These are phyloP conservation scores for Drosophila yakuba DNA, from an alignment of 1,140 invertebrate genomes.

Conservation along the genomic window DNA sequence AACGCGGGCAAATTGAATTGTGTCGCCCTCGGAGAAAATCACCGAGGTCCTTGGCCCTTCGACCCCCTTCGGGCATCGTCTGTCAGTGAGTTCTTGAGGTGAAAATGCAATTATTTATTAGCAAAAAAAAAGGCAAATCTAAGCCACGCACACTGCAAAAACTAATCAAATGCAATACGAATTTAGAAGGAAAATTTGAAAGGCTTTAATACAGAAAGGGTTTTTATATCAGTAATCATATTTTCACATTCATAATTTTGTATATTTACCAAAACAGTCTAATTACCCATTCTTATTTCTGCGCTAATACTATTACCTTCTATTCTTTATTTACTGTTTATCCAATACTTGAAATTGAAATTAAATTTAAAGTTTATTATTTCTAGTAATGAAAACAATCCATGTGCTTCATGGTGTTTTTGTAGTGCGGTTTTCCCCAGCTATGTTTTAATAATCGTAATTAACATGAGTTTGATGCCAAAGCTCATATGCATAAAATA, in stretches of 20 bases:
- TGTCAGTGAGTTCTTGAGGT: constrained; percentile 79
- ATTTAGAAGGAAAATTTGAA: not conserved
- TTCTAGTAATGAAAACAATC: too few relatives aligned
- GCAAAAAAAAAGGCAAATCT: constrained; percentile 50
- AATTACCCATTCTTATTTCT: too few relatives aligned
- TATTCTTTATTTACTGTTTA: too few relatives aligned
- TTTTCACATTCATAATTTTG: too few relatives aligned
- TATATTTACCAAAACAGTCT: too few relatives aligned
- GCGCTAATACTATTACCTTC: too few relatives aligned
- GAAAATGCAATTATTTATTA: constrained; percentile 83
- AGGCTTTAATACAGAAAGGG: too few relatives aligned
- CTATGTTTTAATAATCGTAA: not conserved
- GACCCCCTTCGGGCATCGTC: constrained; percentile 35
- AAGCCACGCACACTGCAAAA: constrained; percentile 14
- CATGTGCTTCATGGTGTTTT: not conserved
- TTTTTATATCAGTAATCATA: too few relatives aligned
- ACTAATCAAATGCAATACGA: not conserved
- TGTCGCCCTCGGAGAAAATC: constrained; percentile 50
- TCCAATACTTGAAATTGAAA: too few relatives aligned
- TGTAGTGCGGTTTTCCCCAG: not conserved
- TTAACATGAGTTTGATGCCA: not conserved
- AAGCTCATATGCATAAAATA: constrained; percentile 2
- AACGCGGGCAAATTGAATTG: constrained; percentile 78
- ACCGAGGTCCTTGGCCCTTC: not conserved
- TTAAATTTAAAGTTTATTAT: too few relatives aligned